Evolutionary conservation across 1,140 invertebrate species (phyloP).

Genomic region (Hylyphantes graminicola): DNA sequence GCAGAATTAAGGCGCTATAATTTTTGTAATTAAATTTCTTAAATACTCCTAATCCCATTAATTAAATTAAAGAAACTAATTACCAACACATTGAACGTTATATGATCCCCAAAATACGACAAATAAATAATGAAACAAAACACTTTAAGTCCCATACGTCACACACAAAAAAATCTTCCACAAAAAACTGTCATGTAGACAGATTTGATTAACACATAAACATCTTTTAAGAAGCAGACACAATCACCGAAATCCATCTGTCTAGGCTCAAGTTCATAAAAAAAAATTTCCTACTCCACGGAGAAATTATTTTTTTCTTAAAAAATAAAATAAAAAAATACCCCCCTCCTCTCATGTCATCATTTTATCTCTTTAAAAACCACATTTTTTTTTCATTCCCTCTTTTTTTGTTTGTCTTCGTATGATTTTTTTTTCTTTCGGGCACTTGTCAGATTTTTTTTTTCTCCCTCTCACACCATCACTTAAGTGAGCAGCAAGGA

Average conservation of each 20-base stretch:
- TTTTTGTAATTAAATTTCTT: no score
- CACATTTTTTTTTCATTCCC: constrained; percentile 50
- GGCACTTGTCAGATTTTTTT: constrained; percentile 38
- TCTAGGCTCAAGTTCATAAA: constrained; percentile 23
- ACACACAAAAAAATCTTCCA: constrained; percentile 8
- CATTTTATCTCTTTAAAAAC: constrained; percentile 58
- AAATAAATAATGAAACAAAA: no score
- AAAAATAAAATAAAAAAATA: no score
- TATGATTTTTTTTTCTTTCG: constrained; percentile 27
- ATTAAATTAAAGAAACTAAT: no score
- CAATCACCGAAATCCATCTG: constrained; percentile 51
- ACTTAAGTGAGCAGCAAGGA: constrained; percentile 50
- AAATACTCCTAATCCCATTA: no score
- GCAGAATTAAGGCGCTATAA: no score
- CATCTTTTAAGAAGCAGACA: constrained; percentile 42
- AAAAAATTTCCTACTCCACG: constrained; percentile 16
- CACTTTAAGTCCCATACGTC: not conserved
- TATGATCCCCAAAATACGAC: no score
- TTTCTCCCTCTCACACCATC: constrained; percentile 29
- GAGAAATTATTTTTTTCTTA: constrained; percentile 34
- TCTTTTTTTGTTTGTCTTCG: constrained; percentile 39
- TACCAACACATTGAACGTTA: no score
- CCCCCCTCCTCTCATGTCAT: constrained; percentile 44
- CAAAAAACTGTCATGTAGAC: constrained; percentile 16
- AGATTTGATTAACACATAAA: constrained; percentile 60